Conservation (phyloP, 2,113 vertebrate species). For the Natator depressus region DNA sequence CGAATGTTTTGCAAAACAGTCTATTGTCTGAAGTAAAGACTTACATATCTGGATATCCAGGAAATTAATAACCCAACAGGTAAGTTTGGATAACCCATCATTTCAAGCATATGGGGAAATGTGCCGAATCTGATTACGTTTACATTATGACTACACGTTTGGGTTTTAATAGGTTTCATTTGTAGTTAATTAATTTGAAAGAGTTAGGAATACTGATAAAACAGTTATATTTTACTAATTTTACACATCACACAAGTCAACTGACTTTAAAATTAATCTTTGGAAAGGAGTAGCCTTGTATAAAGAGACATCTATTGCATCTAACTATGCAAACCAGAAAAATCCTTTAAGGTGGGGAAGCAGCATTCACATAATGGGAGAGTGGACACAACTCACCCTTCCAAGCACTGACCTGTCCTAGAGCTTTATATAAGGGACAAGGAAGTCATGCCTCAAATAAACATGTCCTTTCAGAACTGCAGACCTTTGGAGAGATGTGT, state of each 20-base stretch:
- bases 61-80: neutral
- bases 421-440: neutral
- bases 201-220: neutral
- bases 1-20: neutral
- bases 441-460: neutral
- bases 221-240: neutral
- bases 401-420: neutral
- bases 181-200: conserved; percentile 42
- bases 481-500: conserved; percentile 8
- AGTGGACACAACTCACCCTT: neutral
- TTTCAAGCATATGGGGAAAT: neutral
- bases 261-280: neutral
- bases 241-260: neutral
- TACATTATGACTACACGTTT: conserved; percentile 5
- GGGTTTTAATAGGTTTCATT: conserved; percentile 17
- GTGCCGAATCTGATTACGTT: neutral
- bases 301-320: neutral
- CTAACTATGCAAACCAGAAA: neutral
- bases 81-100: neutral
- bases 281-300: neutral
- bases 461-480: neutral
- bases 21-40: neutral
- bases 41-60: conserved; percentile 6
- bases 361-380: neutral
- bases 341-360: neutral